These are phyloP conservation scores for Acronicta aceris DNA, from an alignment of 2,888 invertebrate species.

Conservation along the genomic window DNA sequence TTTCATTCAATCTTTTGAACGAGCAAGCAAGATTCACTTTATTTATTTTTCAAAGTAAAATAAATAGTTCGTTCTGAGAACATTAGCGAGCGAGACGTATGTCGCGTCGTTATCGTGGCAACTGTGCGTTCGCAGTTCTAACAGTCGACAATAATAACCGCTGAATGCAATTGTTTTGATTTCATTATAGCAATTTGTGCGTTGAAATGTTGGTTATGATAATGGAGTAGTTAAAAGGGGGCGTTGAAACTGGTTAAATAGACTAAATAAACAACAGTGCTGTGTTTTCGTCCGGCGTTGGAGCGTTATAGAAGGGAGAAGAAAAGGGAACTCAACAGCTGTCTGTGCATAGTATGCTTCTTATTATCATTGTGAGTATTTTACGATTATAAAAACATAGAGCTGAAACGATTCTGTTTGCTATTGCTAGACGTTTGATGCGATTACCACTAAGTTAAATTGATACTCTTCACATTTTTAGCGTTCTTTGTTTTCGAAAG, in stretches of 20 bases:
- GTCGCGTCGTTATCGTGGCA: conserved; percentile 77
- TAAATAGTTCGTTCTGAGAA: conserved; percentile 62
- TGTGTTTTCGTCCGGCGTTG: conserved; percentile 79
- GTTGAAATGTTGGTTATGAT: conserved; percentile 43
- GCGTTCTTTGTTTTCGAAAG: conserved; percentile 37
- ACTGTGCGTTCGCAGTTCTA: conserved; percentile 85
- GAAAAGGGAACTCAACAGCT: conserved; percentile 78
- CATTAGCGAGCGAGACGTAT: conserved; percentile 80
- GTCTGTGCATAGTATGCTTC: conserved; percentile 85
- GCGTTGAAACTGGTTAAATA: conserved; percentile 44
- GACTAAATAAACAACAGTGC: conserved; percentile 74
- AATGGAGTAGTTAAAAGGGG: conserved; percentile 46
- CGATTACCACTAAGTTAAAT: background rate
- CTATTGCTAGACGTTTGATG: conserved; percentile 2
- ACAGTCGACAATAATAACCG: conserved; percentile 53
- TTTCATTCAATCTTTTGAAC: conserved; percentile 33
- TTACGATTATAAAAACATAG: conserved; percentile 42
- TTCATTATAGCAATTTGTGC: conserved; percentile 57
- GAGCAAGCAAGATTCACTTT: background rate
- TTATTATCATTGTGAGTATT: conserved; percentile 85
- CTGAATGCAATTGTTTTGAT: conserved; percentile 51
- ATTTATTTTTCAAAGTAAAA: conserved; percentile 10
- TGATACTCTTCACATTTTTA: background rate
- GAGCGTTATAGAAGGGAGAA: conserved; percentile 61
- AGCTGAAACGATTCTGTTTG: conserved; percentile 12